These are phyloP conservation scores for Ara ararauna DNA, from an alignment of 2,797 vertebrate species.

Conservation along the genomic window DNA sequence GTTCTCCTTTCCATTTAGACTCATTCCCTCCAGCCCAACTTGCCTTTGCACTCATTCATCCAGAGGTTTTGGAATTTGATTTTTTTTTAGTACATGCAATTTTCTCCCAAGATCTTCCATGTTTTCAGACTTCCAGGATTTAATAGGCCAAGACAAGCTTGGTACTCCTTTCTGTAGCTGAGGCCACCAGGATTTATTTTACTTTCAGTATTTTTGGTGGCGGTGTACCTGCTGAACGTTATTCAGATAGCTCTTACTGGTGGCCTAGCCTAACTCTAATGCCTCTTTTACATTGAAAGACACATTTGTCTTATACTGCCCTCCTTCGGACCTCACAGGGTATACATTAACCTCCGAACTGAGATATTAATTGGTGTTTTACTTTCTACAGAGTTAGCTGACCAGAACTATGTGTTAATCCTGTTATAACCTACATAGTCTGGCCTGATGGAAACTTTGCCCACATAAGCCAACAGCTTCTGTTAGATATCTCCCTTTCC, in stretches of 20 bases:
- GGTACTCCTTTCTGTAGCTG: background rate
- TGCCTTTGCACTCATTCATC: background rate
- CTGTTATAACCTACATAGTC: background rate
- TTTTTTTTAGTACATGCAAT: background rate
- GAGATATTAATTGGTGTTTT: background rate
- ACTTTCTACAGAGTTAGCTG: background rate
- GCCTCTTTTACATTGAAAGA: background rate
- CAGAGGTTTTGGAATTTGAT: background rate
- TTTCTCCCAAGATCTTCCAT: background rate
- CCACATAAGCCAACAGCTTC: background rate
- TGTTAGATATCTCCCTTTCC: background rate
- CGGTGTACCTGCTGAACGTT: background rate
- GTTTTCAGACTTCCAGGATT: background rate
- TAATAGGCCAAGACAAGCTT: background rate
- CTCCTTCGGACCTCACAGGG: background rate
- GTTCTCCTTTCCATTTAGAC: background rate
- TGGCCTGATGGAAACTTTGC: background rate
- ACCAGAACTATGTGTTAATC: background rate
- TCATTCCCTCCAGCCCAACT: background rate
- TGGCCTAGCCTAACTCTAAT: background rate
- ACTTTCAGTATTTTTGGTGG: background rate
- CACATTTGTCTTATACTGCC: fast-evolving
- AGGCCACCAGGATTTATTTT: background rate
- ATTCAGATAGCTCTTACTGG: background rate
- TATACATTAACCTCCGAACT: background rate